A percentile compares a stretch with the other conserved stretches of the same genome.
These are phyloP conservation scores for Hemichromis elongatus DNA, from an alignment of 2,113 vertebrate species.

Conservation along the genomic window DNA sequence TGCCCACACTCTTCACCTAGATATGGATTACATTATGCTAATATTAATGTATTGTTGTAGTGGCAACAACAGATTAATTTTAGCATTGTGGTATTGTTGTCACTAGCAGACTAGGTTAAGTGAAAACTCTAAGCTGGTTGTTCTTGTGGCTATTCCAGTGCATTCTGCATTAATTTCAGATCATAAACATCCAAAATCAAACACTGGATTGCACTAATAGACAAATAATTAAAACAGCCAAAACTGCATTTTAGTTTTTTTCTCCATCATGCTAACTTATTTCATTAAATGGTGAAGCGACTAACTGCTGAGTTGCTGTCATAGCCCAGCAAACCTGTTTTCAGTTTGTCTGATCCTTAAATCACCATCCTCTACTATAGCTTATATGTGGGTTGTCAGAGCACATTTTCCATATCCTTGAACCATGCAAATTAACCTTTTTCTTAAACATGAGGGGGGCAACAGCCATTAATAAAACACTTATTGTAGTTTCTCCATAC, in stretches of 20 bases:
- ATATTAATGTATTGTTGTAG: not conserved
- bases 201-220: not conserved
- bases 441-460: conserved; percentile 23
- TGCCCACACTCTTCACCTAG: conserved; percentile 15
- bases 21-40: conserved; percentile 6
- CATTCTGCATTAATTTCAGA: not conserved
- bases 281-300: not conserved
- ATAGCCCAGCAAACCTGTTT: not conserved
- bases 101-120: not conserved
- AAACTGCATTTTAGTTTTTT: not conserved
- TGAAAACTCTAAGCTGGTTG: not conserved
- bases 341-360: not conserved
- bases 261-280: not conserved
- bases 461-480: conserved; percentile 41
- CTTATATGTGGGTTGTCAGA: conserved; percentile 43
- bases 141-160: not conserved
- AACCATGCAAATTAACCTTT: conserved; percentile 60
- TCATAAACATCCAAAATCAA: not conserved
- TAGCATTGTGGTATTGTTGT: not conserved
- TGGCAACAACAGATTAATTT: not conserved
- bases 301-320: not conserved
- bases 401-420: conserved; percentile 41
- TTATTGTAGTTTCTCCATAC: conserved; percentile 55
- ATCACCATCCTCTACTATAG: not conserved
- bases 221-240: not conserved